phyloP scores from a whole-genome alignment of 2,797 vertebrate species.

The Micrastur ruficollis region DNA sequence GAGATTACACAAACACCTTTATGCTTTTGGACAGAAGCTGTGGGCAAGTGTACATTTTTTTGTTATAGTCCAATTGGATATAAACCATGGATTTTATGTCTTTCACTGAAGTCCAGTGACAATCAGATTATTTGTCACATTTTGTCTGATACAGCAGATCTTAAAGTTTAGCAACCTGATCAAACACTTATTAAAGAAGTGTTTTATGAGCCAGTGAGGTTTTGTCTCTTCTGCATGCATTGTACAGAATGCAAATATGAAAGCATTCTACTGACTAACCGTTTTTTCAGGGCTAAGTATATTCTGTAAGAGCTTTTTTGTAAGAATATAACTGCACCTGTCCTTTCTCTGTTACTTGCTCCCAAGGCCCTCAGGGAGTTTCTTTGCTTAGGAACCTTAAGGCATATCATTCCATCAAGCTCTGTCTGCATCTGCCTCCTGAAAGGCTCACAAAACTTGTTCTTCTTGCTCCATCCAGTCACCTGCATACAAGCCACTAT shows the following conservation, averaged over 20 bases:
- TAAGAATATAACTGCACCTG: not conserved
- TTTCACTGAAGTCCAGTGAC: not conserved
- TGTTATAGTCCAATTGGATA: not conserved
- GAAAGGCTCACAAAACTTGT: not conserved
- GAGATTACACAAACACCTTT: not conserved
- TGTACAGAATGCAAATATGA: not conserved
- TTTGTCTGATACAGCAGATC: not conserved
- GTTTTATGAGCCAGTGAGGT: not conserved
- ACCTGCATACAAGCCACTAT: not conserved
- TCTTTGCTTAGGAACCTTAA: not conserved
- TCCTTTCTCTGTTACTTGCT: not conserved
- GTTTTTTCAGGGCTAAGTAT: not conserved
- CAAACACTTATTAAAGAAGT: not conserved
- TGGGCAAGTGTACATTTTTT: accelerated
- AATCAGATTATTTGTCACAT: not conserved
- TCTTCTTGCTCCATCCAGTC: not conserved
- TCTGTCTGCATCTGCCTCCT: not conserved
- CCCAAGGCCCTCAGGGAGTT: not conserved
- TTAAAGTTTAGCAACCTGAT: not conserved
- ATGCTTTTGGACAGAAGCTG: not conserved
- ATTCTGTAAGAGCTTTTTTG: not conserved
- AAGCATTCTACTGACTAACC: not conserved
- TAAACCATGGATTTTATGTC: not conserved
- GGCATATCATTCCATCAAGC: not conserved
- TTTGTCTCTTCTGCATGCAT: not conserved